Conservation (phyloP, 2,888 invertebrate genomes). For the Drosophila percnosoma region DNA sequence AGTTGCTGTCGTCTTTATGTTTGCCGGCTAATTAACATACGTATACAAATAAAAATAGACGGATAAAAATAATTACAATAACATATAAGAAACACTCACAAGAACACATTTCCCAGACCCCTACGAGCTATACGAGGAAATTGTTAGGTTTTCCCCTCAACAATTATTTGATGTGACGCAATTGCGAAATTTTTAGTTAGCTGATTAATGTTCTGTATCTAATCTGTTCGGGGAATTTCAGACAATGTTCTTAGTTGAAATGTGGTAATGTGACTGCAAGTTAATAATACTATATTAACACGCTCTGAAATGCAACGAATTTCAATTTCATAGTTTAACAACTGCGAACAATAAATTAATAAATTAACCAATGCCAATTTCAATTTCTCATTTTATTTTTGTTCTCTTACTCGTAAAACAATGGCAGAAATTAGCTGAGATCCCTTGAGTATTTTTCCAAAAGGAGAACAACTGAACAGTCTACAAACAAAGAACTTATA, state of each 20-base stretch:
- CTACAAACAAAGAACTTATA: background rate
- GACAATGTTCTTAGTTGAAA: slow-evolving; percentile 12
- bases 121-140: slow-evolving; percentile 28
- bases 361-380: background rate
- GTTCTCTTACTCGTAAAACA: background rate
- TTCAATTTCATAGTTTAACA: background rate
- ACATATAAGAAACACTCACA: slow-evolving; percentile 2
- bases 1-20: slow-evolving; percentile 12
- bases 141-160: slow-evolving; percentile 19
- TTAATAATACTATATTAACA: background rate
- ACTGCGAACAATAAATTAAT: background rate
- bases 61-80: slow-evolving; percentile 5
- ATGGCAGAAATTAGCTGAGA: background rate
- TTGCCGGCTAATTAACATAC: slow-evolving; percentile 23
- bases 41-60: slow-evolving; percentile 1
- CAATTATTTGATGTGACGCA: slow-evolving; percentile 8
- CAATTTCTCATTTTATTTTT: background rate
- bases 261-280: slow-evolving; percentile 10
- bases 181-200: slow-evolving; percentile 24
- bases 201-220: slow-evolving; percentile 38
- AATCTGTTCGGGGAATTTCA: slow-evolving; percentile 32
- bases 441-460: background rate
- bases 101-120: slow-evolving; percentile 19
- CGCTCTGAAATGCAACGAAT: background rate
- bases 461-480: background rate